Evolutionary conservation across 1,140 invertebrate genomes (phyloP), one percentile per base, ranked within the genome.

Genomic region (Drosophila auraria): DNA sequence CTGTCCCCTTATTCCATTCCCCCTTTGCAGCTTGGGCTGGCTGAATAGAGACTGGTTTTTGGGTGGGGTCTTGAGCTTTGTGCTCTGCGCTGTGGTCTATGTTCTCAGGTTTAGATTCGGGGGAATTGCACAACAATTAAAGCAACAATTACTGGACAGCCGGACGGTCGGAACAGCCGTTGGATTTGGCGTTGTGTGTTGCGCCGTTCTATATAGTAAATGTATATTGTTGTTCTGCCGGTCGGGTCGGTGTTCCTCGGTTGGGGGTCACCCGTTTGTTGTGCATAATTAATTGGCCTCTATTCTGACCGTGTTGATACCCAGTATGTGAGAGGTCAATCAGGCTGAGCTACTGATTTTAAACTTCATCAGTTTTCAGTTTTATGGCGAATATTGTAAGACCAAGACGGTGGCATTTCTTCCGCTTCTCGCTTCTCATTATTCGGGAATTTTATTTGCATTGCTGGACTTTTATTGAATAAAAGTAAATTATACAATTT

Each of bases 231-330:
- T 69, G 63, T 69, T 36, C 36, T 20, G 50, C 33, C 63, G 15
- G 30, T 25, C 27, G 61, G 38, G 47, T 65, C 40, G 49, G 27
- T 23, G 62, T 36, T 33, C 23, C 51, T 73, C 61, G 30, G 56
- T 51, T 40, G 69, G 68, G 76, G 68, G 61, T 71, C 78, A 69
- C 27, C 25, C 84, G 78, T 77, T 90, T 90, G 86, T 90, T 90
- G 86, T 86, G 86, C 86, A 90, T 90, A 90, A 90, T 90, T 90
- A 90, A 90, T 90, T 90, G 74, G 82, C 76, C 81, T 78, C 82
- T 82, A 72, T 74, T 82, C 72, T 65, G 71, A 9, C 58, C 65
- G 61, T 76, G 50, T 59, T 72, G 74, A 65, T 80, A 72, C 59
- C 57, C 64, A 57, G 33, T 53, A 51, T 15, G 44, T 38, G 27